Conservation (phyloP, 1,140 invertebrate genomes). For the Ptiloglossa arizonensis region DNA sequence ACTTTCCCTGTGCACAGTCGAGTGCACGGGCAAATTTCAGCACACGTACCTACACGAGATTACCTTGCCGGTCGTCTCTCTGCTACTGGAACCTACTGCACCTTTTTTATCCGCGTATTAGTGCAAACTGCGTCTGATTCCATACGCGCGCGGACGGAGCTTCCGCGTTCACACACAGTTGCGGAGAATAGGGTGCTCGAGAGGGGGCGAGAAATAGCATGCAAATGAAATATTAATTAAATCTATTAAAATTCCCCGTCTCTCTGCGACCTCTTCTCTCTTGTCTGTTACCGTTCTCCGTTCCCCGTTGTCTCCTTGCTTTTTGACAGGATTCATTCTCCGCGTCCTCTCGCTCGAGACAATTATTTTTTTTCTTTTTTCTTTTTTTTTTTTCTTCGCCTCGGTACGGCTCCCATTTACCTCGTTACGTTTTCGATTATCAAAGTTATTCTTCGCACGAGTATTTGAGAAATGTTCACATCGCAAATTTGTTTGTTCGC, state of each 20-base stretch:
- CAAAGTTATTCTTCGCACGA: too few relatives aligned
- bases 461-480: too few relatives aligned
- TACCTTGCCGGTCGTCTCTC: neutral
- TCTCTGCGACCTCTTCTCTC: constrained; percentile 16
- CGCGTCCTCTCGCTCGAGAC: too few relatives aligned
- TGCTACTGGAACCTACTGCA: constrained; percentile 12
- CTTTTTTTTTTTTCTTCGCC: too few relatives aligned
- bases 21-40: neutral
- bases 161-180: constrained; percentile 18
- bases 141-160: constrained; percentile 6
- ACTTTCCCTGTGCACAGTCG: neutral
- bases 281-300: constrained; percentile 12
- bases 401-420: too few relatives aligned
- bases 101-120: constrained; percentile 37
- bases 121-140: constrained; percentile 20
- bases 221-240: constrained; percentile 78
- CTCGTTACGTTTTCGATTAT: too few relatives aligned
- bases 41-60: constrained; percentile 16
- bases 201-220: constrained; percentile 69
- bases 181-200: constrained; percentile 35
- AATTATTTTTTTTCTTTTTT: too few relatives aligned
- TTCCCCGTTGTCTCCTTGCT: neutral
- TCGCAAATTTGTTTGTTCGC: too few relatives aligned
- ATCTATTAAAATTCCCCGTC: constrained; percentile 71
- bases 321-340: constrained; percentile 1